These are phyloP conservation scores for Sinocyclocheilus rhinocerous DNA, from an alignment of 2,113 vertebrate species.

Conservation along the genomic window DNA sequence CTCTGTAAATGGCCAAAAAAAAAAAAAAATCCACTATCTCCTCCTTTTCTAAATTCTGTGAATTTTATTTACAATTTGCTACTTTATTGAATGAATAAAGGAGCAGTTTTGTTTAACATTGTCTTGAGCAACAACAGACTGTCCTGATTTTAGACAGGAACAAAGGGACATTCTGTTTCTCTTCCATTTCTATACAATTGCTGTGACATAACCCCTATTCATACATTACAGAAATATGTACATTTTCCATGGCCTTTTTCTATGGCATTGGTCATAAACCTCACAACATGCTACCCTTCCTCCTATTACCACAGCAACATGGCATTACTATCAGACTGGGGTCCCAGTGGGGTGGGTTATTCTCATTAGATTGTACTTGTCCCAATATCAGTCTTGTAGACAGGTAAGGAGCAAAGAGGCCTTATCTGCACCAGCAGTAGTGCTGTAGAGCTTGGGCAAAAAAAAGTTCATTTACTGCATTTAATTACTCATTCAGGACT, in stretches of 20 bases:
- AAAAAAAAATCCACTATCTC: not conserved
- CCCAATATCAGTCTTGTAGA: constrained; percentile 27
- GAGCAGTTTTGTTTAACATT: not conserved
- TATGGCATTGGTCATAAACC: no score
- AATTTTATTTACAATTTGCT: not conserved
- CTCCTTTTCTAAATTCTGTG: not conserved
- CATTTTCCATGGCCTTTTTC: not conserved
- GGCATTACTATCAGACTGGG: constrained; percentile 1
- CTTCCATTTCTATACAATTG: not conserved
- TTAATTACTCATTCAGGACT: not conserved
- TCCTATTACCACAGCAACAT: not conserved
- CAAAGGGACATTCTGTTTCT: not conserved
- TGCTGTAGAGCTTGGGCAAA: not conserved
- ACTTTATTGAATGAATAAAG: not conserved
- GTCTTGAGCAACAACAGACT: not conserved
- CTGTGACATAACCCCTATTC: not conserved
- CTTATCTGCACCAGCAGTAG: constrained; percentile 38
- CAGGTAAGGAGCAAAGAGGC: constrained; percentile 6
- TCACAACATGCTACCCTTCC: not conserved
- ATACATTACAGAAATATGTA: not conserved
- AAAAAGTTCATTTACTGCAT: not conserved
- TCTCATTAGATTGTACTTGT: constrained; percentile 24
- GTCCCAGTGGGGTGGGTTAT: not conserved
- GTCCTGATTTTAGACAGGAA: not conserved
- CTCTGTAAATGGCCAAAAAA: no score